These are phyloP conservation scores for Nannoperca australis DNA, from an alignment of 2,797 vertebrate genomes.

Conservation along the genomic window DNA sequence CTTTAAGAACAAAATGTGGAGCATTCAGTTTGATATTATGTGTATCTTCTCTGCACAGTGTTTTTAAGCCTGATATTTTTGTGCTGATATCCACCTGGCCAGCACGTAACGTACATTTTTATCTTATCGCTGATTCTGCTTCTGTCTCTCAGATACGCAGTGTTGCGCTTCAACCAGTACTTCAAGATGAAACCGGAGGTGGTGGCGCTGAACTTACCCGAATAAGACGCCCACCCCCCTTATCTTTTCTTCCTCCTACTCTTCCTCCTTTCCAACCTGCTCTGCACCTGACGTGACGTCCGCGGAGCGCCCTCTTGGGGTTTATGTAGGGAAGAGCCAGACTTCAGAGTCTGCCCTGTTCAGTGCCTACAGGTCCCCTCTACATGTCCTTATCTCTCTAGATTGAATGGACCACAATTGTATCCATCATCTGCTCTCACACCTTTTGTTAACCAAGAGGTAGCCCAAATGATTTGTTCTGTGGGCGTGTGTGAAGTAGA, in stretches of 20 bases:
- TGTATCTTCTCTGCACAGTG: background rate
- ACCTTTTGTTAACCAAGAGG: constrained; percentile 6
- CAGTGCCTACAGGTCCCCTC: constrained; percentile 50
- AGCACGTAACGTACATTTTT: constrained; percentile 17
- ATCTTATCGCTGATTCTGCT: constrained; percentile 19
- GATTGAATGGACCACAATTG: constrained; percentile 33
- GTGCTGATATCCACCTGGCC: background rate
- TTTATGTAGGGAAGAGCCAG: constrained; percentile 53
- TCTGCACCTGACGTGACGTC: constrained; percentile 38
- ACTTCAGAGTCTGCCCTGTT: constrained; percentile 47
- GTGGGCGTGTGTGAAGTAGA: constrained; percentile 29
- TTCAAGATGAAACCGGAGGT: constrained; percentile 97
- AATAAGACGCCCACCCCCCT: constrained; percentile 79
- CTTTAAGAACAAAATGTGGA: constrained; percentile 36
- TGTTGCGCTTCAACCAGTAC: constrained; percentile 97
- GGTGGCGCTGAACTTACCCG: constrained; percentile 87
- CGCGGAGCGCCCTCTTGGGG: constrained; percentile 71
- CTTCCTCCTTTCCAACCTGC: constrained; percentile 47
- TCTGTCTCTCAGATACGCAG: constrained; percentile 88
- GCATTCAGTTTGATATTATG: background rate
- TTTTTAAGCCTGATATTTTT: constrained; percentile 14
- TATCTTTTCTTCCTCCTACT: constrained; percentile 29
- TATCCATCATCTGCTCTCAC: constrained; percentile 31
- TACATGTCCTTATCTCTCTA: constrained; percentile 26
- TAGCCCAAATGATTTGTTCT: constrained; percentile 8